Evolutionary conservation across 37 sponge, comb jelly and placozoan species (phyloP), one percentile per base, ranked within the genome.

Genomic region (Spongilla lacustris): DNA sequence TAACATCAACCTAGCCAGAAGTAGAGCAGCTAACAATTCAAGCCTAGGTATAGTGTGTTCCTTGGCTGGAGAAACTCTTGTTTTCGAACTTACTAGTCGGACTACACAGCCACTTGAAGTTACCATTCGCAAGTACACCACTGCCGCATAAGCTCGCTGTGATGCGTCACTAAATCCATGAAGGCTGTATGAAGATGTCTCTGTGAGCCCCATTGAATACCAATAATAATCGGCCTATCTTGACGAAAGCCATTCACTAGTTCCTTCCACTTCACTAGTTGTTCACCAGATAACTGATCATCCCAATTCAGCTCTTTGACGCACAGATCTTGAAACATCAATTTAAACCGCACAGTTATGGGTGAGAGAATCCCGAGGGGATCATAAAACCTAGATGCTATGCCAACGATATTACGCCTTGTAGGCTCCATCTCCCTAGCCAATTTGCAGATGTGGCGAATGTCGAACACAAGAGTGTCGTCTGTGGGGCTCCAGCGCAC

Each of bases 121-220:
- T 31, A 10, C 36, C 28, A 85, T 27, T 27, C 29, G 36, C 71
- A 85, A 27, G 48, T 85, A 85, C 17, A 85, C 78, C 19, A 85
- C 85, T 68, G 85, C 85, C 12, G 78, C 85, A 70, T 85, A 85
- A 8, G 78, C 85, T 19, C 37, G 24, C 22, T 29, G 27, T 27
- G 86, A 86, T 46, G 80, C 80, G 27, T 86, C 74, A 50, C 86
- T 70, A 58, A 86, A 86, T 70, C 86, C 86, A 67, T 69, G 50
- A 12, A 85, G 73, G 49, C 34, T 27, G 67, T 58, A 84, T 19
- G 67, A 67, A 17, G 14, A 11, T 28, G 58, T 76, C 25, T 84
- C 85, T 23, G 67, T 30, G 23, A 86, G 23, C 29, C 79, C 73
- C 23, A 25, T 32, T 27, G 36, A 41, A 41, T 78, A 78, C 50